phyloP scores from a whole-genome alignment of 2,113 vertebrate species.

The Indri indri region DNA sequence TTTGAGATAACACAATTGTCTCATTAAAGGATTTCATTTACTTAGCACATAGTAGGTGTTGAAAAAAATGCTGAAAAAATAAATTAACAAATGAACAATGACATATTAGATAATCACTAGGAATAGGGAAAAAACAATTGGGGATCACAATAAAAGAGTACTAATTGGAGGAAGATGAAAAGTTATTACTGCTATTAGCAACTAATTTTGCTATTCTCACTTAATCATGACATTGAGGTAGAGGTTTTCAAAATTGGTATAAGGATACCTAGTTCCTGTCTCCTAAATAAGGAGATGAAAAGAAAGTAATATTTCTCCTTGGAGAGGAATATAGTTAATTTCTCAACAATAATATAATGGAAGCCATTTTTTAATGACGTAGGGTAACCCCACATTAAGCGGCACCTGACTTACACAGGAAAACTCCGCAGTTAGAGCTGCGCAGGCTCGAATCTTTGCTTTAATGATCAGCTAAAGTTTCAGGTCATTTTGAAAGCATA shows the following conservation, averaged over 20 bases:
- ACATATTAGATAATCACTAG: not conserved
- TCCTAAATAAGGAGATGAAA: not conserved
- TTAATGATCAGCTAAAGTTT: constrained; percentile 51
- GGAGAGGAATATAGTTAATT: not conserved
- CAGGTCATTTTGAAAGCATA: constrained; percentile 74
- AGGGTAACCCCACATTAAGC: not conserved
- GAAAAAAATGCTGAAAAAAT: not conserved
- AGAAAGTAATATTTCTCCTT: not conserved
- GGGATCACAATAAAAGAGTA: not conserved
- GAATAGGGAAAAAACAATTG: not conserved
- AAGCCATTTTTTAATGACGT: not conserved
- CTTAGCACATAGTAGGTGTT: constrained; percentile 38
- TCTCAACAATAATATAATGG: not conserved
- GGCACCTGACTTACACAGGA: not conserved
- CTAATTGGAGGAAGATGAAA: not conserved
- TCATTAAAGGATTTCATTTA: not conserved
- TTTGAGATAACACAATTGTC: not conserved
- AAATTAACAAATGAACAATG: not conserved
- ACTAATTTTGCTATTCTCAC: not conserved
- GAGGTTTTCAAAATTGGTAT: not conserved
- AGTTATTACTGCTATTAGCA: not conserved
- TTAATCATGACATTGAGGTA: not conserved
- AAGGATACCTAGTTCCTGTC: not conserved
- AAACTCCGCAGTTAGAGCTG: not conserved
- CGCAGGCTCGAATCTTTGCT: not conserved